Conservation (phyloP, 2,888 invertebrate species). For the Drosophila bunnanda region DNA sequence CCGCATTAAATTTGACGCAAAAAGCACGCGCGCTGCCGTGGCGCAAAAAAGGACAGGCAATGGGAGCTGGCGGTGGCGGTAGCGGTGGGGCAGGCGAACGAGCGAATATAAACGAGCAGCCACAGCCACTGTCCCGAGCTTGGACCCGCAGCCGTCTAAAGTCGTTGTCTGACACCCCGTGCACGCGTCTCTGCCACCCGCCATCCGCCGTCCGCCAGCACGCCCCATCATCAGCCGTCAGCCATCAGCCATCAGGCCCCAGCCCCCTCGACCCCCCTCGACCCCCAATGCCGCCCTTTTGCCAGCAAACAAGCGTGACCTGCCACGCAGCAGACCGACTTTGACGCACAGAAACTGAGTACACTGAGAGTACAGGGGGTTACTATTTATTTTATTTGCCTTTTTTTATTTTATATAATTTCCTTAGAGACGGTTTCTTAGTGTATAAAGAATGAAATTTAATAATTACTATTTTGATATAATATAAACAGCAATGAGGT, state of each 20-base stretch:
- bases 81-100: conserved; percentile 20
- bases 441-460: neutral
- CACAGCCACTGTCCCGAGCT: conserved; percentile 25
- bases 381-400: rapidly evolving
- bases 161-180: conserved; percentile 46
- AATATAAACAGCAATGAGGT: neutral
- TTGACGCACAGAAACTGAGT: conserved; percentile 53
- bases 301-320: conserved; percentile 62
- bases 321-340: conserved; percentile 52
- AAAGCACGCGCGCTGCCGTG: conserved; percentile 52
- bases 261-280: neutral
- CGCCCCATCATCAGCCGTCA: conserved; percentile 24
- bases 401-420: neutral
- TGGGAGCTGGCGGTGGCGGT: neutral
- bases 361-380: conserved; percentile 4
- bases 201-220: neutral
- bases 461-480: neutral
- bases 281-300: conserved; percentile 4
- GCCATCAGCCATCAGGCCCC: conserved; percentile 17
- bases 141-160: conserved; percentile 47
- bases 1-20: conserved; percentile 60
- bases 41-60: conserved; percentile 27
- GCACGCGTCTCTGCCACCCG: conserved; percentile 20
- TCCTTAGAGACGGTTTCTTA: rapidly evolving
- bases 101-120: conserved; percentile 43